Base-by-base conservation (phyloP, 1,140 invertebrate genomes). In the Drosophila nikananu region DNA sequence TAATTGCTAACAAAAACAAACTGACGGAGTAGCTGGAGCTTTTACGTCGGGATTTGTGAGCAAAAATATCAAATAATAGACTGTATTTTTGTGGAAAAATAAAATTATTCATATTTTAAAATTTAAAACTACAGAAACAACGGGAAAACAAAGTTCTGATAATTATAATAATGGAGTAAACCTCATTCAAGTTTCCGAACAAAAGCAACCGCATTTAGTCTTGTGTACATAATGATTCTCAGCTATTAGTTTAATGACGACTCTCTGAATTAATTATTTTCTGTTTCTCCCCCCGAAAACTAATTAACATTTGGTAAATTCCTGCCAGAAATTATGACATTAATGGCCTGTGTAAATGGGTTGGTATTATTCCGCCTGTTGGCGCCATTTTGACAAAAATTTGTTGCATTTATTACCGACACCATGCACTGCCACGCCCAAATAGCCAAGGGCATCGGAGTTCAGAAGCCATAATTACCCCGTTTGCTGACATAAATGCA, bases 401-500 rank as follows among this genome's bases (percentile, higher is more conserved):
- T 49, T 37, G 52, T 57, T 76, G 73, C 72, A 76, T 64, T 64
- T 54, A 58, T 65, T 77, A 60, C 41, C 35, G 25, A 41, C 72
- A 46, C 46, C 54, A 32, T 76, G 72, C 52, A 60, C 44, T 55
- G 67, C 64, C 63, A 72, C 70, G 73, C 70, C 70, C 72, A 48
- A 25, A 32, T 21, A 55, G 32, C 19, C 54, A 21, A 58, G 32
- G 73, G 55, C 55, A 63, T 74, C 44, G 60, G 35, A 35, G 35
- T 8, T n/a, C 44, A 25, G 25, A 30, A 42, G 32, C 52, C 64
- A 66, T 66, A 86, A 82, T 86, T 86, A 74, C 57, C 68, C 70
- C 35, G 27, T 51, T 62, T 75, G 71, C 83, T 72, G 54, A 75
- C 73, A 59, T 41, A 76, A 71, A 46, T 63, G 57, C 55, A 83